Evolutionary conservation across 2,113 vertebrate genomes (phyloP), one percentile per base, ranked within the genome.

Genomic region (Prunella himalayana): DNA sequence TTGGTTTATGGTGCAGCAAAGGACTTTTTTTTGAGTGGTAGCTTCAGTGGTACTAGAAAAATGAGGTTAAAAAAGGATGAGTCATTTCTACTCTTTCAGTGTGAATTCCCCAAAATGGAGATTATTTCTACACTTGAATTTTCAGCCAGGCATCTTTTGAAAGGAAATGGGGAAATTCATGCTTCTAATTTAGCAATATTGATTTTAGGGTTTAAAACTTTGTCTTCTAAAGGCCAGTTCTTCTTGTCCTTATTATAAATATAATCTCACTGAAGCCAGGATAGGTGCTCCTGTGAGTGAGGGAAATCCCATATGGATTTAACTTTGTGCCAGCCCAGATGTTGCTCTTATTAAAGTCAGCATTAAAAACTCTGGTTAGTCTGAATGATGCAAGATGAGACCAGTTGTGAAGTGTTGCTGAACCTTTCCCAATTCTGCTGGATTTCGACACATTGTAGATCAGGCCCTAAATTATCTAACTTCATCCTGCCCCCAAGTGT

Each of bases 291-390:
- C 60, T 72, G 28, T 45, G 53, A 82, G 18, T 76, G 39, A 65
- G 18, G 31, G 25, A 95, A 94, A 87, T 92, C 63, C 42, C 82
- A 54, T 20, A 51, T 0, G 7, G 49, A 11, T 89, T 94, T 94
- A 91, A 79, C 47, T 95, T 82, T 64, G 37, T 75, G 28, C 25
- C 33, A 87, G 41, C 28, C 70, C 72, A 82, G 57, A 82, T 91
- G 73, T 79, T 95, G 27, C 54, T 85, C n/a, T 91, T 71, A 90
- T 82, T 94, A 69, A 85, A 94, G 37, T 33, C 70, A 87, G 45
- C 10, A 57, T 72, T 79, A 90, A 94, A 87, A 91, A 31, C 15
- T 41, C 69, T 28, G 87, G 45, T 76, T 80, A 42, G 39, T 57
- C 54, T 76, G 70, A 72, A 82, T 53, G 83, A 65, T 90, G 87